A percentile compares a stretch with the other conserved stretches of the same genome.
Conservation (phyloP, 2,797 vertebrate genomes). For the Iguana delicatissima region DNA sequence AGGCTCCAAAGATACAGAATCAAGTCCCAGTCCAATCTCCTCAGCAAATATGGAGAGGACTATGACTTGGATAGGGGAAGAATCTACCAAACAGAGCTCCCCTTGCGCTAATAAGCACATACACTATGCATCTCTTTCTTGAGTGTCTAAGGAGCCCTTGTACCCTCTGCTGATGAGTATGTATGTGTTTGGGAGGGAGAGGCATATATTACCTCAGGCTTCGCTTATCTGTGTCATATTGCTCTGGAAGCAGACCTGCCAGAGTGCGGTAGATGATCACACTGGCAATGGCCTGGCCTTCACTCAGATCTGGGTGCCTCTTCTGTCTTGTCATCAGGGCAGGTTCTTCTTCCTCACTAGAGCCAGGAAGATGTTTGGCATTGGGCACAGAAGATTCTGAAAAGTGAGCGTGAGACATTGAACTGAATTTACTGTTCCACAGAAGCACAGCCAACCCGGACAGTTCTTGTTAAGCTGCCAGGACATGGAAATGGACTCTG, state of each 20-base stretch:
- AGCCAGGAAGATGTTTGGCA: slow-evolving; percentile 49
- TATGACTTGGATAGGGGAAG: neutral
- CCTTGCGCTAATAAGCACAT: neutral
- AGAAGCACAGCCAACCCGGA: neutral
- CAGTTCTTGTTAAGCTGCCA: neutral
- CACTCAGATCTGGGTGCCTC: slow-evolving; percentile 83
- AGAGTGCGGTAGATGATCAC: slow-evolving; percentile 96
- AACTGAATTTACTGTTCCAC: neutral
- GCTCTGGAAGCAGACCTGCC: slow-evolving; percentile 88
- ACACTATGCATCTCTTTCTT: neutral
- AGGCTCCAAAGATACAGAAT: neutral
- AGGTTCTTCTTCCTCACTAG: slow-evolving; percentile 70
- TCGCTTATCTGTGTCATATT: slow-evolving; percentile 93
- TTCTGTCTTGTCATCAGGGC: slow-evolving; percentile 80
- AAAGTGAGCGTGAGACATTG: slow-evolving; percentile 17
- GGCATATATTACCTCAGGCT: slow-evolving; percentile 86
- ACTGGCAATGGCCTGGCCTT: slow-evolving; percentile 90
- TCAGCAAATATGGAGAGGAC: neutral
- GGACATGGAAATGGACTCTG: too few relatives aligned
- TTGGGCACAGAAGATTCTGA: slow-evolving; percentile 52
- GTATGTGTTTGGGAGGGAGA: neutral
- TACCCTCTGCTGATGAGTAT: neutral
- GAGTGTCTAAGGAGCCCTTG: neutral
- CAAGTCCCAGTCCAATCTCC: neutral
- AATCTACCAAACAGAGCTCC: neutral